phyloP scores from a whole-genome alignment of 1,140 invertebrate species.

The Drosophila nigrodunni region DNA sequence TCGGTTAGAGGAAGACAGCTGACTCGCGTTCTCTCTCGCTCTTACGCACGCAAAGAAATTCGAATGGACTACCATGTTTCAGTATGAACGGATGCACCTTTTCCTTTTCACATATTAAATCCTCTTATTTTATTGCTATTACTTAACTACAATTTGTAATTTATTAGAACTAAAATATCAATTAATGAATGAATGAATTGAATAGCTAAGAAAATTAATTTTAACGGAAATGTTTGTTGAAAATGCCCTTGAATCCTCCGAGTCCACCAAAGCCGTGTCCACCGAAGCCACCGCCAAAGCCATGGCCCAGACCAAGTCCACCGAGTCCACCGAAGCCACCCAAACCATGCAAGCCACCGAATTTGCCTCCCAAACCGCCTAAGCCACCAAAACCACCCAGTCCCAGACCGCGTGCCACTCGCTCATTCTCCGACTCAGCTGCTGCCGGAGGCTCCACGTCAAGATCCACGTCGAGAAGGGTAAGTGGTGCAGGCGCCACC shows the following conservation, averaged over 20 bases:
- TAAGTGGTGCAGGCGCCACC: conserved; percentile 41
- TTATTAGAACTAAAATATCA: conserved; percentile 18
- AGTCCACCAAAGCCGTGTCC: conserved; percentile 55
- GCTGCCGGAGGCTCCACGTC: conserved; percentile 34
- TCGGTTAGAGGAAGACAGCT: too few relatives aligned
- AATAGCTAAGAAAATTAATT: neutral
- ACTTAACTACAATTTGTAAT: conserved; percentile 44
- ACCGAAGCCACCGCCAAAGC: conserved; percentile 60
- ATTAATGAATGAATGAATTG: neutral
- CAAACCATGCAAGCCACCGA: conserved; percentile 29
- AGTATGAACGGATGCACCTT: too few relatives aligned
- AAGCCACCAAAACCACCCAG: conserved; percentile 46
- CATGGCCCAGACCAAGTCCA: neutral
- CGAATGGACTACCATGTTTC: too few relatives aligned
- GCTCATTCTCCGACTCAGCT: conserved; percentile 23
- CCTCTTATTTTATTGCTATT: too few relatives aligned
- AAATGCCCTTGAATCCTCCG: conserved; percentile 64
- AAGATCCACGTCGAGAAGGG: conserved; percentile 46
- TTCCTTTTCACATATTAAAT: too few relatives aligned
- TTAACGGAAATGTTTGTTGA: conserved; percentile 57
- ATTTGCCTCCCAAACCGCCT: conserved; percentile 4
- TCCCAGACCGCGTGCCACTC: conserved; percentile 63
- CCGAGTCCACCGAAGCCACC: conserved; percentile 55
- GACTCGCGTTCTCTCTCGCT: too few relatives aligned
- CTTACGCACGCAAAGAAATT: too few relatives aligned